A percentile compares a stretch with the other conserved stretches of the same genome.
Evolutionary conservation across 1,140 invertebrate genomes (phyloP).

Genomic region (Platyura marginata): DNA sequence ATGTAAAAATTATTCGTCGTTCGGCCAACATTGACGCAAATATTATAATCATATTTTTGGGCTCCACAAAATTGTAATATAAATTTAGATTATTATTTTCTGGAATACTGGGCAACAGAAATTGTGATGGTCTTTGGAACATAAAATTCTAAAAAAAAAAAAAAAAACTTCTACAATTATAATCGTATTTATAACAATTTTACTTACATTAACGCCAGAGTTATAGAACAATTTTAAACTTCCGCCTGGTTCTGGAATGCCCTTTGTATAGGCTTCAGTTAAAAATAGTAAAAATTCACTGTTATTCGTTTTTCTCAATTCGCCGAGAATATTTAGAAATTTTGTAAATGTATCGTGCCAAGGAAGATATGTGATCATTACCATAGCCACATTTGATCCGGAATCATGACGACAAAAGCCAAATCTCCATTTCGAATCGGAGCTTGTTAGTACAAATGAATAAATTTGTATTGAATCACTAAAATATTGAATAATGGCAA

Average conservation of each 20-base stretch:
- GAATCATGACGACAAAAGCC: slow-evolving; percentile 88
- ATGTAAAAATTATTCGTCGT: slow-evolving; percentile 77
- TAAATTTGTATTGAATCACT: slow-evolving; percentile 30
- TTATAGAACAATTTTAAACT: slow-evolving; percentile 35
- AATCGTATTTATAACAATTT: no score
- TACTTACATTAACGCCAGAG: slow-evolving; percentile 30
- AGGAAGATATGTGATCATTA: slow-evolving; percentile 69
- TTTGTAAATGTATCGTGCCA: slow-evolving; percentile 95
- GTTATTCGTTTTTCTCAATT: slow-evolving; percentile 9
- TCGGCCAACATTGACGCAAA: slow-evolving; percentile 91
- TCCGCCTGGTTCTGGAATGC: slow-evolving; percentile 35
- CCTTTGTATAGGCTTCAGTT: slow-evolving; percentile 39
- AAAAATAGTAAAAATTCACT: slow-evolving; percentile 36
- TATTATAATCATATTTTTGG: slow-evolving; percentile 80
- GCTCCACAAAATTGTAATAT: slow-evolving; percentile 86
- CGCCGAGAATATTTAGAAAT: slow-evolving; percentile 28
- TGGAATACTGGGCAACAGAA: slow-evolving; percentile 77
- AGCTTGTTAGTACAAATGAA: slow-evolving; percentile 84
- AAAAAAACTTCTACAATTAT: no score
- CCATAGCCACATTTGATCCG: slow-evolving; percentile 53
- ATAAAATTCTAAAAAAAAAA: slow-evolving; percentile 45
- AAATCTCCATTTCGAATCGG: slow-evolving; percentile 90
- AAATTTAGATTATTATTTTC: slow-evolving; percentile 90
- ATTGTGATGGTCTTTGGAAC: slow-evolving; percentile 57
- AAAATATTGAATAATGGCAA: slow-evolving; percentile 1